Percentiles rank a stretch among this genome's conserved stretches.
phyloP scores from a whole-genome alignment of 2,888 invertebrate genomes.

The Torymus auratus region DNA sequence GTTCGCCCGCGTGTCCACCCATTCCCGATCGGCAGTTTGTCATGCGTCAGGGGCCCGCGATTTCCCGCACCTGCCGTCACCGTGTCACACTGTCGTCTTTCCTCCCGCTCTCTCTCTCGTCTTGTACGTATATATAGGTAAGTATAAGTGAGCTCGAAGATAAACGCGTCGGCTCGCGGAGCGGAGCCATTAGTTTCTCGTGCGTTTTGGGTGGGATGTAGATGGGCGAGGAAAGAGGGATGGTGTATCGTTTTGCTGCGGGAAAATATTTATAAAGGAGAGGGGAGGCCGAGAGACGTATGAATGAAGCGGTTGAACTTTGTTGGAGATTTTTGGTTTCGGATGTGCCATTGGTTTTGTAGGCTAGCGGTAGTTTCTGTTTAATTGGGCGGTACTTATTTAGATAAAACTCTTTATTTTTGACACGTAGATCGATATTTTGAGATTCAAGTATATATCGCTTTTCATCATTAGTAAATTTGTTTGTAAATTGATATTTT shows the following conservation, averaged over 20 bases:
- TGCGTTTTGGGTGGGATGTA: neutral
- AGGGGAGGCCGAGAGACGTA: neutral
- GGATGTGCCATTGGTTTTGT: too few relatives aligned
- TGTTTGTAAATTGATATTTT: too few relatives aligned
- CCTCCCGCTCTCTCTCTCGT: neutral
- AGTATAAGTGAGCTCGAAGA: neutral
- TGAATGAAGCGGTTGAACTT: too few relatives aligned
- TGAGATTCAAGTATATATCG: too few relatives aligned
- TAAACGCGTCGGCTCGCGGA: conserved; percentile 14
- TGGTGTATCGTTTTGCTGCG: neutral
- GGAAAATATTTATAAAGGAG: neutral
- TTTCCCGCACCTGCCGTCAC: conserved; percentile 68
- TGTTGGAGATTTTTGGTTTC: too few relatives aligned
- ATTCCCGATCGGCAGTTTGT: conserved; percentile 74
- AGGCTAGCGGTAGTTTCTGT: too few relatives aligned
- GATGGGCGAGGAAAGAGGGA: neutral
- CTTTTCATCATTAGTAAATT: too few relatives aligned
- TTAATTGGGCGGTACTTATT: too few relatives aligned
- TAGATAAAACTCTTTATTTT: too few relatives aligned
- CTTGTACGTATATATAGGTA: too few relatives aligned
- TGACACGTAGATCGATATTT: too few relatives aligned
- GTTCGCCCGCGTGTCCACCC: conserved; percentile 69
- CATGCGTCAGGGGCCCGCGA: conserved; percentile 67
- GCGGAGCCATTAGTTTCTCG: conserved; percentile 16
- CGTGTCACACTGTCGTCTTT: conserved; percentile 58